phyloP scores from a whole-genome alignment of 92 coral and sea anemone genomes.

The Porites divaricata region DNA sequence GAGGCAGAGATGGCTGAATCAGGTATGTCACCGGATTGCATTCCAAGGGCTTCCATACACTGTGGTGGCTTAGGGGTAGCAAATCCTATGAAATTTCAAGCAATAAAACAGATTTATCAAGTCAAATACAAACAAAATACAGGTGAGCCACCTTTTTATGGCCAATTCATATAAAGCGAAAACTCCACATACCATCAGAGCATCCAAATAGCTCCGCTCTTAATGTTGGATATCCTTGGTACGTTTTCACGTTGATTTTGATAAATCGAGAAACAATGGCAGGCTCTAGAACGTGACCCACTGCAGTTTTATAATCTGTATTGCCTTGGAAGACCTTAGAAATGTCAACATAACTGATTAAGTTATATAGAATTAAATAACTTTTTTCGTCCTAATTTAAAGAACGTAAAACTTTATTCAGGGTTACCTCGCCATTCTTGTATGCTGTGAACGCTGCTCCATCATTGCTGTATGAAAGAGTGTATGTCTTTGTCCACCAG shows the following conservation, averaged over 20 bases:
- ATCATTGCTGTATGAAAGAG: conserved; percentile 20
- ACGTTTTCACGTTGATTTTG: conserved; percentile 25
- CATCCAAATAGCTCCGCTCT: conserved; percentile 24
- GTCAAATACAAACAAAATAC: too few relatives aligned
- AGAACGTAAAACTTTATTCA: too few relatives aligned
- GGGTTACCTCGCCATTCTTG: conserved; percentile 25
- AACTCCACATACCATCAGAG: conserved; percentile 6
- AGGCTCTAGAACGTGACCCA: neutral
- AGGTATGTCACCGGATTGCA: conserved; percentile 26
- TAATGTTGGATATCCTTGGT: neutral
- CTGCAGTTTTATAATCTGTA: neutral
- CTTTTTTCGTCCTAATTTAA: too few relatives aligned
- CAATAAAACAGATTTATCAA: too few relatives aligned
- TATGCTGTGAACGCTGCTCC: conserved; percentile 7
- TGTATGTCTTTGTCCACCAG: conserved; percentile 40
- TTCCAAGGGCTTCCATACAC: conserved; percentile 36
- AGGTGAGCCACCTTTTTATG: too few relatives aligned
- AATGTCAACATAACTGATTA: too few relatives aligned
- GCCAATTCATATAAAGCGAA: too few relatives aligned
- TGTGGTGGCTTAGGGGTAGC: conserved; percentile 2
- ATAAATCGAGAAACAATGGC: conserved; percentile 3
- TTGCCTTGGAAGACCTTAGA: conserved; percentile 31
- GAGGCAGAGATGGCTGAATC: conserved; percentile 26
- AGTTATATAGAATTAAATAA: too few relatives aligned
- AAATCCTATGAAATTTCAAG: neutral